Base-by-base conservation (phyloP, 1,140 invertebrate species). In the Tenebrio molitor region DNA sequence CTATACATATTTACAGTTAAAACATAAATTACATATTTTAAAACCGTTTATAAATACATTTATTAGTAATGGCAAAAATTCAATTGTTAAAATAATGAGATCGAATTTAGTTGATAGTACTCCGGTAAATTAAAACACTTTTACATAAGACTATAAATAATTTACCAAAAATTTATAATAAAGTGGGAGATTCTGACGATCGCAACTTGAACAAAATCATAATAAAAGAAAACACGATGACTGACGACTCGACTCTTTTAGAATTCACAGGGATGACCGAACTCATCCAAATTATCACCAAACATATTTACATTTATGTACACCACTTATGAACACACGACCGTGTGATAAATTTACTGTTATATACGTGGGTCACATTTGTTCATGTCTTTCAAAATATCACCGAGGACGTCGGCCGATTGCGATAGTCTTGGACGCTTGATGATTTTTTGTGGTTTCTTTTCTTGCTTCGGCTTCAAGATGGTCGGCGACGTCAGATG, bases 331-430 rank as follows among this genome's bases (percentile, higher is more conserved):
- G 46, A 53, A 53, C 46, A 58, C 12, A 14, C 29, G 7, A 39
- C 5, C 12, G 12, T 39, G n/a, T 39, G 12, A 39, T 39, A 29
- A 25, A 58, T 21, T 65, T 65, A 71, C 69, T 72, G 70, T 72
- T 73, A 73, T 68, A 73, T 73, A 44, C 58, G 71, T 44, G 71
- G 71, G 67, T 73, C 71, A 44, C 71, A 78, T 65, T 79, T 79
- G 50, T 78, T 80, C 81, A 83, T 83, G 65, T 81, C 74, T 74
- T 81, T 81, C 58, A 83, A 74, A 70, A 83, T 83, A 77, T 83
- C 81, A 64, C 81, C 81, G n/a, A 83, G 74, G 33, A 83, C 73
- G 69, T 83, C 81, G 21, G 79, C 76, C 10, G 80, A 78, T 23
- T 77, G 76, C 29, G 78, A 73, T 16, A 78, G 42, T 17, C 77